Evolutionary conservation across 2,113 vertebrate species (phyloP).

Genomic region (Indicator indicator): DNA sequence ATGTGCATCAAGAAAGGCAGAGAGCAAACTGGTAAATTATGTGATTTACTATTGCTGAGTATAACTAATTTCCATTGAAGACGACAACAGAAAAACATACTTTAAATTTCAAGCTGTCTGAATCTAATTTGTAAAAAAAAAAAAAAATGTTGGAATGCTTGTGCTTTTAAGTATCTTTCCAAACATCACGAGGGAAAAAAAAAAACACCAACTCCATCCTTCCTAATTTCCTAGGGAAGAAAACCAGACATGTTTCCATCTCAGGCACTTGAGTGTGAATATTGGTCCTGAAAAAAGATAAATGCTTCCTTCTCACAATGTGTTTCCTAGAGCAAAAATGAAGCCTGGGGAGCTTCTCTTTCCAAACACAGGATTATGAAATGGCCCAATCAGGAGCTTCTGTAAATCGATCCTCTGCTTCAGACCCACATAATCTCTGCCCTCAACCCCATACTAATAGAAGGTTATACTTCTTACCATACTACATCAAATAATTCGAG

Average conservation of each 20-base stretch:
- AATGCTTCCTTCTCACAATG: accelerated
- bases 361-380: not conserved
- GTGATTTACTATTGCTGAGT: not conserved
- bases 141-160: not conserved
- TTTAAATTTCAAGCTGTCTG: accelerated
- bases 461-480: not conserved
- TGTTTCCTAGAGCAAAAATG: not conserved
- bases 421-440: accelerated
- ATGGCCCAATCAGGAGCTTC: not conserved
- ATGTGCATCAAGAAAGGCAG: not conserved
- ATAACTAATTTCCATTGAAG: not conserved
- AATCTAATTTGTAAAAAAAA: not conserved
- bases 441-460: no score
- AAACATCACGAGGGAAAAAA: accelerated
- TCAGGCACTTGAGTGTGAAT: not conserved
- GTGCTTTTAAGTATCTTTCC: not conserved
- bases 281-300: not conserved
- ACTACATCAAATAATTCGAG: not conserved
- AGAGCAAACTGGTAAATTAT: not conserved
- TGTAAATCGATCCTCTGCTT: not conserved
- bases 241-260: not conserved
- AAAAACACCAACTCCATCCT: not conserved
- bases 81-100: not conserved
- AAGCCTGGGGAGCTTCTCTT: not conserved
- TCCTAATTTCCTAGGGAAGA: not conserved